phyloP scores from a whole-genome alignment of 2,797 vertebrate species.

The Tragelaphus eurycerus region DNA sequence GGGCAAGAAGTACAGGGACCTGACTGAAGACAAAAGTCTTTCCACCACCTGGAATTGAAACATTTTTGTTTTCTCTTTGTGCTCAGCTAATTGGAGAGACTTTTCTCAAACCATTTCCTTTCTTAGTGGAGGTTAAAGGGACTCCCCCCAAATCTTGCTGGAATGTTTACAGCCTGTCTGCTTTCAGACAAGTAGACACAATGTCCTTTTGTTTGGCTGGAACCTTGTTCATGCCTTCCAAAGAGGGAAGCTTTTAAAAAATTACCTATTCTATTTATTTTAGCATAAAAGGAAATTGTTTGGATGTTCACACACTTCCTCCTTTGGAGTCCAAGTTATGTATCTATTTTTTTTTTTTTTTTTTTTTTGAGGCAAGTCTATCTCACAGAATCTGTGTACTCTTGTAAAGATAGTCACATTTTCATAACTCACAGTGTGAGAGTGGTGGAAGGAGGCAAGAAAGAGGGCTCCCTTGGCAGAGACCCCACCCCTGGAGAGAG shows the following conservation, averaged over 20 bases:
- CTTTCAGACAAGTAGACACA: slow-evolving; percentile 42
- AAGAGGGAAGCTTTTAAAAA: slow-evolving; percentile 62
- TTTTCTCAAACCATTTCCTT: slow-evolving; percentile 1
- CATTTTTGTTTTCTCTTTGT: neutral
- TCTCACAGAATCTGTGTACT: neutral
- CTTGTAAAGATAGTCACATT: neutral
- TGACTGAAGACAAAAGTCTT: neutral
- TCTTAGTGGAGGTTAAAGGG: neutral
- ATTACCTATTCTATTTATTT: slow-evolving; percentile 34
- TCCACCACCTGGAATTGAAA: neutral
- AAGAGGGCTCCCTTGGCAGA: neutral
- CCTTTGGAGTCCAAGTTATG: slow-evolving; percentile 44
- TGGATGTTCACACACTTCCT: slow-evolving; percentile 45
- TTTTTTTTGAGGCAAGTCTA: neutral
- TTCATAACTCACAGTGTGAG: neutral
- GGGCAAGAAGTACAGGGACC: neutral
- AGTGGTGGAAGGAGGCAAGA: neutral
- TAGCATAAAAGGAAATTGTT: slow-evolving; percentile 57
- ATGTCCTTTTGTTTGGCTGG: slow-evolving; percentile 5
- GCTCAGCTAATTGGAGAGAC: slow-evolving; percentile 6
- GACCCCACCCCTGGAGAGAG: rapidly evolving
- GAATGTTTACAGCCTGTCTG: slow-evolving; percentile 29
- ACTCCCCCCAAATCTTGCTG: neutral
- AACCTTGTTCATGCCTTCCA: slow-evolving; percentile 46
- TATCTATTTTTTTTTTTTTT: slow-evolving; percentile 47